Percentiles rank a stretch among this genome's conserved stretches.
These are phyloP conservation scores for Xenentodon cancila DNA, from an alignment of 2,797 vertebrate genomes.

Conservation along the genomic window DNA sequence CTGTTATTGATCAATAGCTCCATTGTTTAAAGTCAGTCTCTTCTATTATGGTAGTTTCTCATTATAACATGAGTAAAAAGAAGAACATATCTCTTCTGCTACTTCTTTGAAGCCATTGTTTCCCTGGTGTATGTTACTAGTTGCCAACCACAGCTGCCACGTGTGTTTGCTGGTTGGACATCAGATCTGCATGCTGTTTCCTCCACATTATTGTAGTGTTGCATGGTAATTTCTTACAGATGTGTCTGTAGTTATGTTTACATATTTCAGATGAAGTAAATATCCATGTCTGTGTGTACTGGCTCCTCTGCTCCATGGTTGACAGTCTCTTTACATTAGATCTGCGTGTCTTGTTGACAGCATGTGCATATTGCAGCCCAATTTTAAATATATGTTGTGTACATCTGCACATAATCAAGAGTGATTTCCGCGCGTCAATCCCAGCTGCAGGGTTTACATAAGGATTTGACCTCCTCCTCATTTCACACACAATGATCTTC, in stretches of 20 bases:
- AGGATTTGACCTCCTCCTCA: constrained; percentile 16
- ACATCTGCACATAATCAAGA: constrained; percentile 57
- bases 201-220: neutral
- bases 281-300: constrained; percentile 11
- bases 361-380: constrained; percentile 16
- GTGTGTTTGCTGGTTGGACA: constrained; percentile 15
- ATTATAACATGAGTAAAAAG: constrained; percentile 15
- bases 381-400: constrained; percentile 26
- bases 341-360: constrained; percentile 3
- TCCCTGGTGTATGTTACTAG: neutral
- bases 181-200: constrained; percentile 7
- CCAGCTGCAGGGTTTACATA: constrained; percentile 50
- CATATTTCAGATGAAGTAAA: constrained; percentile 28
- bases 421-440: constrained; percentile 32
- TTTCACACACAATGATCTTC: constrained; percentile 17
- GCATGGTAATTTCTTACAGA: constrained; percentile 20
- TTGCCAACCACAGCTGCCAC: constrained; percentile 7
- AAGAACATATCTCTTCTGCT: neutral
- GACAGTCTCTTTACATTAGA: neutral
- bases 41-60: constrained; percentile 4
- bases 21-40: neutral
- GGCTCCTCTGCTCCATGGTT: neutral
- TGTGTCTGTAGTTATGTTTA: constrained; percentile 26
- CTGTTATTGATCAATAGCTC: constrained; percentile 20
- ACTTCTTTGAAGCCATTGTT: constrained; percentile 7